These are phyloP conservation scores for Pterocles burchelli DNA, from an alignment of 2,113 vertebrate species.

Conservation along the genomic window DNA sequence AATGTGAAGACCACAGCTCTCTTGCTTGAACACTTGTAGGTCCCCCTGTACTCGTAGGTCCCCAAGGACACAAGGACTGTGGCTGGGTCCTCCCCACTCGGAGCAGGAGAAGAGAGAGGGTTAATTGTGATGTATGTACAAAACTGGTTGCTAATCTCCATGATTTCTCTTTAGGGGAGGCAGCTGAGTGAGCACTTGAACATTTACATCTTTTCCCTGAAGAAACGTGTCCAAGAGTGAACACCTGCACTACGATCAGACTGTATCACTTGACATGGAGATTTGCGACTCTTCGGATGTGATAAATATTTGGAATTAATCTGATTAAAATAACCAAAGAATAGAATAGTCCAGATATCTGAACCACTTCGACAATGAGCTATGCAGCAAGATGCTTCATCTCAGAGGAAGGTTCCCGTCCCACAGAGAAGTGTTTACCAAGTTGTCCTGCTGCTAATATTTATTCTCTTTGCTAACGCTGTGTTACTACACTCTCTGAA, in stretches of 20 bases:
- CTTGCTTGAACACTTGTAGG: not conserved
- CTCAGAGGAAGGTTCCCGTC: not conserved
- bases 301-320: not conserved
- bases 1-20: not conserved
- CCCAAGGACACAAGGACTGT: accelerated
- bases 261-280: not conserved
- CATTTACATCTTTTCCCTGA: slow-evolving; percentile 59
- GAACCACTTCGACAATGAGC: not conserved
- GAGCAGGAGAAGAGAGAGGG: not conserved
- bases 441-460: not conserved
- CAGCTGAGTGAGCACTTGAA: slow-evolving; percentile 67
- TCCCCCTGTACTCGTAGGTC: not conserved
- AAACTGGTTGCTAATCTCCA: not conserved
- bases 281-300: not conserved
- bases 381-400: slow-evolving; percentile 8
- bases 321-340: slow-evolving; percentile 17
- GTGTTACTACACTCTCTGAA: not conserved
- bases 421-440: not conserved
- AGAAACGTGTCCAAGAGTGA: slow-evolving; percentile 51
- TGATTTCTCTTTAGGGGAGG: slow-evolving; percentile 48
- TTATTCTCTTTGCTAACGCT: not conserved
- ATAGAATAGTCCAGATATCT: not conserved
- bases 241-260: not conserved
- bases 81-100: not conserved
- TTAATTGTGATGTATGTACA: not conserved